Conservation (phyloP, 2,888 invertebrate genomes). For the Cancer borealis region DNA sequence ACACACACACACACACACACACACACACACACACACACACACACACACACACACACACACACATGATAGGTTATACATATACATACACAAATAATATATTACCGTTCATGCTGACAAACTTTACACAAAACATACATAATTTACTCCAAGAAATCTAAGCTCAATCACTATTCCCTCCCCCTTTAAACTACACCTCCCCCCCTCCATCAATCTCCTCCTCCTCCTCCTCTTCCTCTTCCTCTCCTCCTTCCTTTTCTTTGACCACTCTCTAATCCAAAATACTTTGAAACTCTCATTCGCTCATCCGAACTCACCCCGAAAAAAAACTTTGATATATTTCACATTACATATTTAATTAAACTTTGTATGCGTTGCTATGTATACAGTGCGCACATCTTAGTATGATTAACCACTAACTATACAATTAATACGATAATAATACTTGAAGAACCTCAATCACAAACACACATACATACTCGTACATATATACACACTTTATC, state of each 20-base stretch:
- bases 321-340: background rate
- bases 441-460: background rate
- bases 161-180: too few species aligned
- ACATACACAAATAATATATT: background rate
- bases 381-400: background rate
- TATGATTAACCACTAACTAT: background rate
- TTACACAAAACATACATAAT: background rate
- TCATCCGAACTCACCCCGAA: background rate
- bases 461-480: background rate
- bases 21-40: conserved; percentile 20
- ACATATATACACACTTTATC: background rate
- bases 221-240: background rate
- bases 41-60: background rate
- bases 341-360: background rate
- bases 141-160: background rate
- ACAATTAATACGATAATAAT: background rate
- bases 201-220: background rate
- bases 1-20: conserved; percentile 28
- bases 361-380: background rate
- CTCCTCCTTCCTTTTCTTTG: background rate
- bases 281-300: background rate
- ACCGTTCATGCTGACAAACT: background rate
- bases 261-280: background rate
- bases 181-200: background rate
- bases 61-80: background rate